These are phyloP conservation scores for Antechinus flavipes DNA, from an alignment of 2,113 vertebrate species.

Conservation along the genomic window DNA sequence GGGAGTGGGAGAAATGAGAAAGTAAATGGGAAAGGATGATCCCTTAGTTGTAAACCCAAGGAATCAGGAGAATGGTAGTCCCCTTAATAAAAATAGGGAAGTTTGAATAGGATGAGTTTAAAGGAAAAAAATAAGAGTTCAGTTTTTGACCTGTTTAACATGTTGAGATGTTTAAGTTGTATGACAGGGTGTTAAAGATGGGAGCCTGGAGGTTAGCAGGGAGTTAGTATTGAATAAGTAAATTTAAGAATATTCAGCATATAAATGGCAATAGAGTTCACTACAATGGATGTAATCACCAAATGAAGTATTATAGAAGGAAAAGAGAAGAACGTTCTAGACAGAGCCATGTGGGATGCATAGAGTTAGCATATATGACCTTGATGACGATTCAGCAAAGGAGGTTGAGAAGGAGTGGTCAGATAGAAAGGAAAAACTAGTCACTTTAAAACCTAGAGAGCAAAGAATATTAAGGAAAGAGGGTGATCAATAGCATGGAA, in stretches of 20 bases:
- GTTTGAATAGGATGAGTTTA: neutral
- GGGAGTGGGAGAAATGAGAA: neutral
- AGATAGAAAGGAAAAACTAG: neutral
- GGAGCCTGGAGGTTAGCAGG: neutral
- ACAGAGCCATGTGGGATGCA: neutral
- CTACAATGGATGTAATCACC: neutral
- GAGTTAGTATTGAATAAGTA: neutral
- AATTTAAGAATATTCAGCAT: neutral
- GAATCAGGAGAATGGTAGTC: neutral
- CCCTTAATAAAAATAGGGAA: neutral
- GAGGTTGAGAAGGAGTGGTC: neutral
- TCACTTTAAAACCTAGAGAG: neutral
- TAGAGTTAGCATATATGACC: neutral
- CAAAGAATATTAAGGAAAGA: neutral
- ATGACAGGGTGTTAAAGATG: neutral
- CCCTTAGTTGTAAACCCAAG: neutral
- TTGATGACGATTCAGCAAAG: neutral
- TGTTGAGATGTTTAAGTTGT: neutral
- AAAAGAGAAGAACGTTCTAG: neutral
- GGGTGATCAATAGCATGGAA: neutral
- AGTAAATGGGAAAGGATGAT: neutral
- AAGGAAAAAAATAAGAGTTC: neutral
- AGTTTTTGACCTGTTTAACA: neutral
- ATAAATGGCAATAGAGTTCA: neutral
- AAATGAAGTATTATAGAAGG: neutral